Evolutionary conservation across 1,140 invertebrate species (phyloP).

Genomic region (Leptoteleia sp.): DNA sequence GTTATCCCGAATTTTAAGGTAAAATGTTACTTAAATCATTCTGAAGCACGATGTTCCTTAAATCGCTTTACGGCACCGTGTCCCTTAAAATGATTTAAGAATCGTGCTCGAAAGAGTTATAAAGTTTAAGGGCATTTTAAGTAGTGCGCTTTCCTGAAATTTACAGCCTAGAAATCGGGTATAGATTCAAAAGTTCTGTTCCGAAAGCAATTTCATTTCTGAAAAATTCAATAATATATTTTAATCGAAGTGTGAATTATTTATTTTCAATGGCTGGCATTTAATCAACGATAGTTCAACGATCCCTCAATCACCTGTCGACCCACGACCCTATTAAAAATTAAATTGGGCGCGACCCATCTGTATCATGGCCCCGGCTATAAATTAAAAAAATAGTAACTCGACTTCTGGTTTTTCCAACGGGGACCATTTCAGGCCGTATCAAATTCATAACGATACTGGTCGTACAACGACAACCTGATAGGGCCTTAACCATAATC

Average conservation of each 20-base stretch:
- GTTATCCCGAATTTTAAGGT: no score
- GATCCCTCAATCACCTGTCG: constrained; percentile 49
- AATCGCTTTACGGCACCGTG: background rate
- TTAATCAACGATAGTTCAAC: constrained; percentile 67
- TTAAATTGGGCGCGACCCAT: no score
- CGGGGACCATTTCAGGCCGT: no score
- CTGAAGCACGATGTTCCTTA: background rate
- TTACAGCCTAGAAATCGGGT: constrained; percentile 18
- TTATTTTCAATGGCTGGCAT: constrained; percentile 48
- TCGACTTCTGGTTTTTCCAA: no score
- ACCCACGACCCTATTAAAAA: no score
- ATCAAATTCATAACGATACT: no score
- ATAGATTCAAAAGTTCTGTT: constrained; percentile 27
- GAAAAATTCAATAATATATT: constrained; percentile 42
- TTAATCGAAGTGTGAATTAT: constrained; percentile 33
- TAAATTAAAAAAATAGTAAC: no score
- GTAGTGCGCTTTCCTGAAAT: constrained; percentile 11
- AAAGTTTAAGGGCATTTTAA: background rate
- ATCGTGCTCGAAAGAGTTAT: background rate
- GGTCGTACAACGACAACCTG: no score
- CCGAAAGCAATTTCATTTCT: constrained; percentile 28
- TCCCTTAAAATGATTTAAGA: background rate
- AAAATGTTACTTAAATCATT: background rate
- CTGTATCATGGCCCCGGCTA: no score
- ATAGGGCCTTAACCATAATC: no score